A percentile compares a stretch with the other conserved stretches of the same genome.
Evolutionary conservation across 2,888 invertebrate species (phyloP).

Genomic region (Philereme transversata): DNA sequence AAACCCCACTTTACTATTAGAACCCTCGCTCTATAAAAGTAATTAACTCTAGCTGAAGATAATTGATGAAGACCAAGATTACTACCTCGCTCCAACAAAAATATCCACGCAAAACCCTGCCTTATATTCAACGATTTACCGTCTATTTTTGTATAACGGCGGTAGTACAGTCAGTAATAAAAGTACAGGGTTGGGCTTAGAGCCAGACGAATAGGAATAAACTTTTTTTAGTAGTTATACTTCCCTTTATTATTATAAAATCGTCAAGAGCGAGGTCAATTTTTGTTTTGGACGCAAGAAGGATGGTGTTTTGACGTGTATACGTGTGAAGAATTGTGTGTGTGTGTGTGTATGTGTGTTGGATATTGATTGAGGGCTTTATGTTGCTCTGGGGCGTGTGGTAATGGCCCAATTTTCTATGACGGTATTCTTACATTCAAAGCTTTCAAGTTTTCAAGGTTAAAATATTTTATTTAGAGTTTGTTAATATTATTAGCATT

Average conservation of each 20-base stretch:
- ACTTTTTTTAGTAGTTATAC: conserved; percentile 60
- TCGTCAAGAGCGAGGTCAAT: conserved; percentile 70
- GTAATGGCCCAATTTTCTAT: conserved; percentile 38
- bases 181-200: conserved; percentile 70
- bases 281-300: conserved; percentile 69
- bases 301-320: conserved; percentile 68
- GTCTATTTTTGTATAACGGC: conserved; percentile 34
- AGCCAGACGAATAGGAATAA: conserved; percentile 65
- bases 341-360: conserved; percentile 47
- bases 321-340: conserved; percentile 44
- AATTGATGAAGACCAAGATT: conserved; percentile 83
- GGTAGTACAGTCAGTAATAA: conserved; percentile 57
- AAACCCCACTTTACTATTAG: conserved; percentile 47
- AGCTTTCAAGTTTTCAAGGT: conserved; percentile 8
- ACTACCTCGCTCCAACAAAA: conserved; percentile 54
- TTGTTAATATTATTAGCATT: too few relatives aligned
- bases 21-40: conserved; percentile 79
- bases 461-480: conserved; percentile 1
- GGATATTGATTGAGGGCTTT: conserved; percentile 30
- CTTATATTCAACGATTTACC: conserved; percentile 31
- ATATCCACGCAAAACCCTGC: conserved; percentile 37
- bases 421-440: conserved; percentile 16
- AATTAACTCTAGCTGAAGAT: conserved; percentile 81
- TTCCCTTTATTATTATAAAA: conserved; percentile 79
- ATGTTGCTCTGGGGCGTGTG: conserved; percentile 25